Evolutionary conservation across 2,113 vertebrate genomes (phyloP), one percentile per base, ranked within the genome.

Genomic region (Strix uralensis): DNA sequence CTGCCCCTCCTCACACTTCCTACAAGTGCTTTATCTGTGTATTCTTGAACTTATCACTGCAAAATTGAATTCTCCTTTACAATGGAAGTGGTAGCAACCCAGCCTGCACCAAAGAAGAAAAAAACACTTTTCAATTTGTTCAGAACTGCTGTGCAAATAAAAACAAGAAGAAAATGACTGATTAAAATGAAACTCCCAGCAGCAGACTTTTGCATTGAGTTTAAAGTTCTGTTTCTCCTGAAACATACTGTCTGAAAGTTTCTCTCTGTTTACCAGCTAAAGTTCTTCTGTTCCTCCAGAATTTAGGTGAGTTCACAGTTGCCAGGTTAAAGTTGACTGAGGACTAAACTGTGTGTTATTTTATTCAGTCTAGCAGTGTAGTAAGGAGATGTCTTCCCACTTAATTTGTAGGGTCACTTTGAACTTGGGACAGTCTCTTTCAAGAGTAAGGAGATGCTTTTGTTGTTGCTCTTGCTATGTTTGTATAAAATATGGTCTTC

Each of bases 101-200:
- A 96, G 69, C 19, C 51, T 93, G 63, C 34, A 78, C 19, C 42
- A 79, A 93, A 78, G 14, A 8, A 81, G 49, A 71, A 85, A 95
- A 95, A 93, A 73, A 10, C n/a, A 32, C 15, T 89, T 81, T 91
- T 88, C 91, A 91, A 72, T 96, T 95, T 92, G 30, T 65, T 95
- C 80, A 86, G 72, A 96, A 84, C 57, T 91, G 57, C 91, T 94
- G 69, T 69, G 92, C 73, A 96, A 94, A 95, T 94, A 92, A 92
- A 96, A 96, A 84, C 65, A 93, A 66, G 27, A 80, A 81, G 38
- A 88, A 92, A 94, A 91, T 57, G 30, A 42, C 80, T 94, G 80
- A 94, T 95, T 92, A 92, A 95, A 94, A 81, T 89, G 47, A 84
- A 95, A 91, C 49, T 86, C 57, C 34, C 81, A 84, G 65, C 44